These are phyloP conservation scores for Tachyglossus aculeatus DNA, from an alignment of 2,797 vertebrate species.

Conservation along the genomic window DNA sequence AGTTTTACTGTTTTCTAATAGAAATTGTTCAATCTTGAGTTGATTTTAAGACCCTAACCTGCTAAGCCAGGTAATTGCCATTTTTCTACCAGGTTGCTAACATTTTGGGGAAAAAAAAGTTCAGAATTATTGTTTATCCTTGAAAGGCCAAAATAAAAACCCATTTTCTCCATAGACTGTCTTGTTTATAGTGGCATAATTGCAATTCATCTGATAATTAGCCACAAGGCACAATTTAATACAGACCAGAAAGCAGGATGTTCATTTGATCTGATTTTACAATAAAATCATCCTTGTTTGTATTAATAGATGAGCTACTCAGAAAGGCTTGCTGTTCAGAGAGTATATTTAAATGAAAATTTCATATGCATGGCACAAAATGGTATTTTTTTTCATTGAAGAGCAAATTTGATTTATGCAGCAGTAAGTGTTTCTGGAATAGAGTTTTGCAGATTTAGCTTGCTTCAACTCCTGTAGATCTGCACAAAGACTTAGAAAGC, in stretches of 20 bases:
- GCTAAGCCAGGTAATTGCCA: too few species aligned
- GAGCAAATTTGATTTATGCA: constrained; percentile 30
- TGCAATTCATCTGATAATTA: neutral
- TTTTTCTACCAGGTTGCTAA: too few species aligned
- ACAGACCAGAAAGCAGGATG: neutral
- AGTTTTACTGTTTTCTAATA: too few species aligned
- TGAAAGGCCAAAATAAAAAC: too few species aligned
- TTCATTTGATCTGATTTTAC: neutral
- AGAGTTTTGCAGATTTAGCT: constrained; percentile 16
- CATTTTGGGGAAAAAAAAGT: too few species aligned
- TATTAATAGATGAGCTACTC: neutral
- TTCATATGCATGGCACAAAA: neutral
- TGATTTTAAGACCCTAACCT: too few species aligned
- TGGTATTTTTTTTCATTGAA: neutral
- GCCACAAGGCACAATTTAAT: neutral
- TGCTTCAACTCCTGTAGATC: neutral
- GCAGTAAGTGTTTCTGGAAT: constrained; percentile 24
- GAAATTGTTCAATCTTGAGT: too few species aligned
- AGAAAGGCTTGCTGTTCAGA: neutral
- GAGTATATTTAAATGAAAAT: constrained; percentile 16
- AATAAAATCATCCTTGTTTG: neutral
- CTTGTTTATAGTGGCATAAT: neutral
- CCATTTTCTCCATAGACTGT: too few species aligned
- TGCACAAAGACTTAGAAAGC: constrained; percentile 21
- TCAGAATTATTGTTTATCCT: too few species aligned